These are phyloP conservation scores for Microctenopoma lineatum DNA, from an alignment of 2,797 vertebrate species.

Conservation along the genomic window DNA sequence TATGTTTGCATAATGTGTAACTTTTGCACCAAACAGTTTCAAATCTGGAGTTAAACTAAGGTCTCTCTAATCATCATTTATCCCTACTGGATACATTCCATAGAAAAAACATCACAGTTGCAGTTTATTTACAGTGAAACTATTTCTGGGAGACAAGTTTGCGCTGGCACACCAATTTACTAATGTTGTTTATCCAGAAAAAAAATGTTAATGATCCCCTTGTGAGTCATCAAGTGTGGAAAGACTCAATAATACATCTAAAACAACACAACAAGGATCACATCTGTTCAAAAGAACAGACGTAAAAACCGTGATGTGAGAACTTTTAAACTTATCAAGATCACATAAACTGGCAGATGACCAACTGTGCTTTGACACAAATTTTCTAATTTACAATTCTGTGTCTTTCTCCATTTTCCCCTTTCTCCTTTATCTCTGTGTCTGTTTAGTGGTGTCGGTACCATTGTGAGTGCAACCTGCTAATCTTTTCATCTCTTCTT, in stretches of 20 bases:
- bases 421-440: constrained; percentile 17
- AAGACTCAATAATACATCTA: not conserved
- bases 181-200: constrained; percentile 26
- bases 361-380: not conserved
- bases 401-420: constrained; percentile 18
- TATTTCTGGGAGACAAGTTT: constrained; percentile 2
- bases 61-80: no score
- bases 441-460: constrained; percentile 36
- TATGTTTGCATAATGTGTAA: no score
- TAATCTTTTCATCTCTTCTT: constrained; percentile 68
- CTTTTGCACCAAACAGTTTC: no score
- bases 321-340: constrained; percentile 13
- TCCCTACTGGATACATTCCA: not conserved
- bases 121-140: not conserved
- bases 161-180: not conserved
- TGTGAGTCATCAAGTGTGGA: not conserved
- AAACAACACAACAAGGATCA: not conserved
- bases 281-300: constrained; percentile 14
- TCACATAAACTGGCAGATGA: constrained; percentile 1
- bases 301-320: not conserved
- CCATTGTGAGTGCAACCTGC: constrained; percentile 37
- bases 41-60: no score
- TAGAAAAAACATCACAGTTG: not conserved
- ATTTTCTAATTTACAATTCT: constrained; percentile 39
- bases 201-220: constrained; percentile 17